These are phyloP conservation scores for Manis pentadactyla DNA, from an alignment of 2,797 vertebrate genomes.

Conservation along the genomic window DNA sequence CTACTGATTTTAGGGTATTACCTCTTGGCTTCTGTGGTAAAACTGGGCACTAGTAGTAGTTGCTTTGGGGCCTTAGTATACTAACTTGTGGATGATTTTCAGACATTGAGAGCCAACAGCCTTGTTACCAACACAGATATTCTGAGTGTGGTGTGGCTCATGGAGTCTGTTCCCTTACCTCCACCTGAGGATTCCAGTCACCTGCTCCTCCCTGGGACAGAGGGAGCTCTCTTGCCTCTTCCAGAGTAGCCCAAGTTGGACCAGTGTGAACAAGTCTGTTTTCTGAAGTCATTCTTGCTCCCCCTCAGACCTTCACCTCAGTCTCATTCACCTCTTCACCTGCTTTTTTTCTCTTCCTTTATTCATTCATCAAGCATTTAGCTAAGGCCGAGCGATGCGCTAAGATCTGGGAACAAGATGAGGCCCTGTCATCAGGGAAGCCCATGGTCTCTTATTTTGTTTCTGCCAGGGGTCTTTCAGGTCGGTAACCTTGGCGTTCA, in stretches of 20 bases:
- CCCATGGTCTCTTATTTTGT: neutral
- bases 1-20: neutral
- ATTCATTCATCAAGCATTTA: neutral
- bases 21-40: conserved; percentile 47
- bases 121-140: neutral
- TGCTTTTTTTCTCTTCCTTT: neutral
- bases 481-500: neutral
- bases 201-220: neutral
- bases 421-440: neutral
- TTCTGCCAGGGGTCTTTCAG: neutral
- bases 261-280: neutral
- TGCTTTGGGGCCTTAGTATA: conserved; percentile 16
- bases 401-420: neutral
- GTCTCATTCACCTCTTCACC: neutral
- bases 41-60: conserved; percentile 64
- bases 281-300: neutral
- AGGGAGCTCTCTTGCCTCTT: neutral
- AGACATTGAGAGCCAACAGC: neutral
- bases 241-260: neutral
- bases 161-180: neutral
- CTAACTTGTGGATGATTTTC: conserved; percentile 4
- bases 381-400: neutral
- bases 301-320: neutral
- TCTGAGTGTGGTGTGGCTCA: neutral
- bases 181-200: neutral